Evolutionary conservation across 2,113 vertebrate genomes (phyloP).

Genomic region (Nerophis lumbriciformis): DNA sequence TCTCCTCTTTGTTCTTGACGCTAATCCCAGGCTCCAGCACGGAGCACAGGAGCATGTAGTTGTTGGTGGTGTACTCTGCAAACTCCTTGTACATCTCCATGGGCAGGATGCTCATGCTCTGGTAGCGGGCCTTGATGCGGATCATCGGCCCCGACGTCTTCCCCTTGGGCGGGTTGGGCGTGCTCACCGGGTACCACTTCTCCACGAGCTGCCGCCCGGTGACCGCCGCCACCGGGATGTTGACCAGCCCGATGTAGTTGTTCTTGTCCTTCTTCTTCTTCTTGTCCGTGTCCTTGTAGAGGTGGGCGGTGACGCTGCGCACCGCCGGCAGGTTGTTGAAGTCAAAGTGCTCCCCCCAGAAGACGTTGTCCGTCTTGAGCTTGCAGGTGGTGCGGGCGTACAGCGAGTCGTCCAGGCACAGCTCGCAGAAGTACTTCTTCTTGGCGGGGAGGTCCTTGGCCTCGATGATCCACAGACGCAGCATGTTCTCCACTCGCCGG

Average conservation of each 20-base stretch:
- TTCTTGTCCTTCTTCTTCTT: constrained; percentile 99
- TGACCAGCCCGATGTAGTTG: constrained; percentile 92
- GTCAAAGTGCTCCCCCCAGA: constrained; percentile 99
- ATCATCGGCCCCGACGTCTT: constrained; percentile 91
- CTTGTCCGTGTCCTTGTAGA: constrained; percentile 97
- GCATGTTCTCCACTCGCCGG: constrained; percentile 89
- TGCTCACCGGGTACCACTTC: constrained; percentile 92
- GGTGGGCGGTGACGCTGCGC: constrained; percentile 85
- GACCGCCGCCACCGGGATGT: constrained; percentile 80
- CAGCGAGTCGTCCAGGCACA: constrained; percentile 91
- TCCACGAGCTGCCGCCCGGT: constrained; percentile 92
- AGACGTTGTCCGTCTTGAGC: constrained; percentile 96
- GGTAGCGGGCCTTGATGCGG: constrained; percentile 93
- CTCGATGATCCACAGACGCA: constrained; percentile 96
- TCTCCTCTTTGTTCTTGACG: constrained; percentile 98
- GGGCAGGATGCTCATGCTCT: constrained; percentile 94
- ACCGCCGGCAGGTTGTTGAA: constrained; percentile 92
- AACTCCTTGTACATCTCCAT: constrained; percentile 99
- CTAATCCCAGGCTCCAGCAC: constrained; percentile 92
- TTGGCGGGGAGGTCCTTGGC: constrained; percentile 97
- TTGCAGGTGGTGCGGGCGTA: constrained; percentile 99
- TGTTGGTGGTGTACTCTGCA: constrained; percentile 96
- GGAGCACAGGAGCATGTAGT: constrained; percentile 93
- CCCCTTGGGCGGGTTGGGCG: constrained; percentile 85
- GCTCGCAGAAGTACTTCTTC: constrained; percentile 95